Evolutionary conservation across 2,888 invertebrate species (phyloP), one percentile per base, ranked within the genome.

Genomic region (Celastrina argiolus): DNA sequence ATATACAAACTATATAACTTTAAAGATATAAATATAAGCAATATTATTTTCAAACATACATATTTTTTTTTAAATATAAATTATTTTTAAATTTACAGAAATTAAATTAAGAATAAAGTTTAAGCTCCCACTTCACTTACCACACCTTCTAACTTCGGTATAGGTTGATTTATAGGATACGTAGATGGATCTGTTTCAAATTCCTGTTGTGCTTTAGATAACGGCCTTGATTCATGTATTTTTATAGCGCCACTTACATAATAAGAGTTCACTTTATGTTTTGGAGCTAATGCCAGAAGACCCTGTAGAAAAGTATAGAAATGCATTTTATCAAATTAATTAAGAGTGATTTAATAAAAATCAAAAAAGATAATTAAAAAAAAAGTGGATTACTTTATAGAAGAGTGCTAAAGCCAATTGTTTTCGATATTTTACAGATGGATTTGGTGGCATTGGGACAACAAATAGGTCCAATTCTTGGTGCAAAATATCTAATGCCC

Each of bases 111-210:
- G 22, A 51, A 18, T 45, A 8, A 18, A 8, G 12, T 22, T 51
- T 22, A 22, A 51, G 3, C 18, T 45, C 1, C n/a, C 45, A 2
- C n/a, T 18, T 12, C 22, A 67, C 76, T 76, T 71, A 82, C 82
- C 72, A 81, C 68, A 3, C 76, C 92, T 76, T 94, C 94, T 2
- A 93, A 72, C 82, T 95, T 95, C 0, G 92, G 85, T 31, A 94
- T 78, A 0, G 95, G 93, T 75, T 95, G 81, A 70, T 92, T 93
- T 34, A 95, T 69, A 0, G 95, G 95, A 92, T 93, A 95, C 39
- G 92, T 72, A 1, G 84, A 81, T 66, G 92, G 85, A 71, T 94
- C 89, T 0, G 93, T 93, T 64, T 92, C 92, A 74, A 86, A 95
- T 61, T 87, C 84, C 75, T 94, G 94, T 26, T 79, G 82, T 0